Evolutionary conservation across 2,888 invertebrate species (phyloP).

Genomic region (Lepidonotus clava): DNA sequence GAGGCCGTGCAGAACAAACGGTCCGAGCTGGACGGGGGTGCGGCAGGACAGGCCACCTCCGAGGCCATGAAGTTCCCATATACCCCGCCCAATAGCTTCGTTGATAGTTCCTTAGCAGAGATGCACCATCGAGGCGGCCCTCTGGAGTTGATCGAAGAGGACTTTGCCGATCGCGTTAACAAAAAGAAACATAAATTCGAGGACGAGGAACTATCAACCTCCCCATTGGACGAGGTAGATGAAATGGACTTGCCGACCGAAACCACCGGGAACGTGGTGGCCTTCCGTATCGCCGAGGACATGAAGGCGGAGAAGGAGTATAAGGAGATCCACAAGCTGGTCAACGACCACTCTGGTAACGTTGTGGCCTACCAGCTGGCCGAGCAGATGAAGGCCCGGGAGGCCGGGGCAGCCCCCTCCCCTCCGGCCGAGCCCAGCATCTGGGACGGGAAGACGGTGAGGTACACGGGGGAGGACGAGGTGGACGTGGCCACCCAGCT

Average conservation of each 20-base stretch:
- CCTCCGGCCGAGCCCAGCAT: neutral
- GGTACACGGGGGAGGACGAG: slow-evolving; percentile 18
- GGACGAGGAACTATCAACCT: neutral
- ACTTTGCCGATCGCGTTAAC: slow-evolving; percentile 28
- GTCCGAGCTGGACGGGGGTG: neutral
- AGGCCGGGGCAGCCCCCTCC: neutral
- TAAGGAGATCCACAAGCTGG: neutral
- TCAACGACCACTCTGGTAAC: slow-evolving; percentile 13
- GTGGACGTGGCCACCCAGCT: slow-evolving; percentile 68
- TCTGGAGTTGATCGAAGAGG: slow-evolving; percentile 1
- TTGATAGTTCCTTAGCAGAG: neutral
- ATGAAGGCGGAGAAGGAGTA: neutral
- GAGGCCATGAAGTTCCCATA: slow-evolving; percentile 25
- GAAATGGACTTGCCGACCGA: slow-evolving; percentile 10
- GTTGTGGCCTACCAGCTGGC: slow-evolving; percentile 29
- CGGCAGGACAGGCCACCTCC: neutral
- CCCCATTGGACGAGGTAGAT: neutral
- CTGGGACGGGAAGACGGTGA: neutral
- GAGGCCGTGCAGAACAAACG: slow-evolving; percentile 43
- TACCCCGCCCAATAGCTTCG: slow-evolving; percentile 53
- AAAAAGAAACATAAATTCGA: neutral
- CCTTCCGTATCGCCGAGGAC: slow-evolving; percentile 43
- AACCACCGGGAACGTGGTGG: slow-evolving; percentile 46
- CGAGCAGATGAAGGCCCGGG: slow-evolving; percentile 2
- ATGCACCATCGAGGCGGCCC: neutral